phyloP scores from a whole-genome alignment of 2,797 vertebrate genomes.

The Huso huso region DNA sequence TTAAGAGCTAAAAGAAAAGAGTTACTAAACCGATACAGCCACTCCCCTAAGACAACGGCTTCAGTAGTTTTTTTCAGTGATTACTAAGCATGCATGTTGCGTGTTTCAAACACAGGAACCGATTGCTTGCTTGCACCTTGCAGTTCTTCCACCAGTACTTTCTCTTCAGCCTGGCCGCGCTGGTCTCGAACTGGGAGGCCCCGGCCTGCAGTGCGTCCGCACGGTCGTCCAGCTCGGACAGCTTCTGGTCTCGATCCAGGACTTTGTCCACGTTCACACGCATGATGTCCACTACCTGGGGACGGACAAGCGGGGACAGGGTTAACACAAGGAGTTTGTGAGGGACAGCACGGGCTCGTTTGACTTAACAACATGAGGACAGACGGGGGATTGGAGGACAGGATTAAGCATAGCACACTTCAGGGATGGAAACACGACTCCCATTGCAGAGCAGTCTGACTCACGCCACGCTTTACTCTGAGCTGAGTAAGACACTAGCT shows the following conservation, averaged over 20 bases:
- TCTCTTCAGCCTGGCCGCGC: constrained; percentile 53
- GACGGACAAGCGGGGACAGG: background rate
- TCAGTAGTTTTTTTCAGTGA: background rate
- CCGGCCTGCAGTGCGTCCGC: too few species aligned
- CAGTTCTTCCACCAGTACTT: constrained; percentile 75
- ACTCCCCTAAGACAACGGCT: background rate
- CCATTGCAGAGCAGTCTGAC: too few species aligned
- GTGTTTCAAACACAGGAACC: background rate
- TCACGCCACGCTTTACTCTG: too few species aligned
- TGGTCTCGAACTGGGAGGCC: too few species aligned
- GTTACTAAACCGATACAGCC: background rate
- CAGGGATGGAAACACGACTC: too few species aligned
- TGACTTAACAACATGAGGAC: background rate
- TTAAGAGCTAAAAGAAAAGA: background rate
- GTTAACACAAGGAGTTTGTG: too few species aligned
- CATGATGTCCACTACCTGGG: constrained; percentile 70
- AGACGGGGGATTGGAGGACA: background rate
- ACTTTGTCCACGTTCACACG: constrained; percentile 69
- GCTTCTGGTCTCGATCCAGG: constrained; percentile 63
- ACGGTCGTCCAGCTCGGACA: too few species aligned
- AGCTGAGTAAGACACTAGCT: too few species aligned
- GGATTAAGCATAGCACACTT: too few species aligned
- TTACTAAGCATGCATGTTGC: background rate
- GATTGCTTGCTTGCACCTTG: constrained; percentile 44
- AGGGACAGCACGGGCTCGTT: too few species aligned